Evolutionary conservation across 2,797 vertebrate genomes (phyloP).

Genomic region (Bovichtus variegatus): DNA sequence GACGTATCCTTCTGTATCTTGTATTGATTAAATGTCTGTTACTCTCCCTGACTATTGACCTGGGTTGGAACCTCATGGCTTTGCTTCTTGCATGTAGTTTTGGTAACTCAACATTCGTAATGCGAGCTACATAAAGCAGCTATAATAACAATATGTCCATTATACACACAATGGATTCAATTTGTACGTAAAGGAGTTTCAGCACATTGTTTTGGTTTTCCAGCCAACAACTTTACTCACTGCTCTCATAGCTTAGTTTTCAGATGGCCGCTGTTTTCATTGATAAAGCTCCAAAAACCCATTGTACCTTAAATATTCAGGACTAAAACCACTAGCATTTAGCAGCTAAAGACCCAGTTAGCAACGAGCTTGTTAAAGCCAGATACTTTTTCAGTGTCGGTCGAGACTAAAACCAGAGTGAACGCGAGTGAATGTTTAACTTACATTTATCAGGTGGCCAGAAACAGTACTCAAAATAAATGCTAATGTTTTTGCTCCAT

Average conservation of each 20-base stretch:
- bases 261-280: background rate
- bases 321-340: background rate
- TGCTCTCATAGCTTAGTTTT: background rate
- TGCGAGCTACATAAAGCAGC: background rate
- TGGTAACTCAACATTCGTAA: background rate
- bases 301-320: too few relatives aligned
- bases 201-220: background rate
- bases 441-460: background rate
- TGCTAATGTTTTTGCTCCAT: background rate
- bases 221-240: background rate
- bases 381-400: background rate
- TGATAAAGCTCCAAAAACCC: background rate
- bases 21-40: slow-evolving; percentile 56
- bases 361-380: background rate
- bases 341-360: background rate
- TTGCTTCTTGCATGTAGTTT: slow-evolving; percentile 27
- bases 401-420: slow-evolving; percentile 1
- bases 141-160: background rate
- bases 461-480: background rate
- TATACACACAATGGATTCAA: background rate
- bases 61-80: background rate
- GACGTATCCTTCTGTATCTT: slow-evolving; percentile 55
- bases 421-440: background rate
- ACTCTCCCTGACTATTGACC: slow-evolving; percentile 44
- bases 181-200: background rate